These are phyloP conservation scores for Phrynocephalus vlangalii DNA, from an alignment of 2,797 vertebrate species.

Conservation along the genomic window DNA sequence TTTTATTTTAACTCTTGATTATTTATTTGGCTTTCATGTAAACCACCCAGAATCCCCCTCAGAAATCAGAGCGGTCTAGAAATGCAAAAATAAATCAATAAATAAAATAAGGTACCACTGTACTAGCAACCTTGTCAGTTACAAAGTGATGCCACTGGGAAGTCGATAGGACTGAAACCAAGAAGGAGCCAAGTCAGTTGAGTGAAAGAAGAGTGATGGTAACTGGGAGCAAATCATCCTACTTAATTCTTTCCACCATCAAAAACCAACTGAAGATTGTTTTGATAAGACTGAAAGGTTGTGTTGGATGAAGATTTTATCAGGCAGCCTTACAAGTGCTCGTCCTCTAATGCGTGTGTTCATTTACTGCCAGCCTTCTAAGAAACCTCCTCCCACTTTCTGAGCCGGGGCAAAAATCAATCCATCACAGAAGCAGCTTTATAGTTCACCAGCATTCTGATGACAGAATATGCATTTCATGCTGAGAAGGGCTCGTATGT, in stretches of 20 bases:
- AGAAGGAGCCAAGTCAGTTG: constrained; percentile 37
- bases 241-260: constrained; percentile 1
- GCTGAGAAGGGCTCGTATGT: neutral
- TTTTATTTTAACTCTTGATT: no score
- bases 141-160: constrained; percentile 43
- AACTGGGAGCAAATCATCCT: constrained; percentile 37
- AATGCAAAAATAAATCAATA: no score
- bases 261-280: constrained; percentile 48
- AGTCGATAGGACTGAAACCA: constrained; percentile 38
- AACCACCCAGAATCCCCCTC: no score
- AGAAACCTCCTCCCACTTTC: constrained; percentile 25
- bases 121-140: constrained; percentile 38
- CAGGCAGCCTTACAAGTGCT: constrained; percentile 24
- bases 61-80: no score
- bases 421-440: neutral
- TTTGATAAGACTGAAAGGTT: constrained; percentile 43
- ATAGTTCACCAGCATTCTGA: neutral
- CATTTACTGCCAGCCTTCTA: neutral
- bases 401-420: neutral
- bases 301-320: constrained; percentile 46
- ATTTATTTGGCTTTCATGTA: no score
- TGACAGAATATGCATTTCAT: constrained; percentile 10
- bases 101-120: no score
- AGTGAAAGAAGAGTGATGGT: constrained; percentile 38
- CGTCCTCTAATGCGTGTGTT: constrained; percentile 40